Evolutionary conservation across 1,140 invertebrate genomes (phyloP).

Genomic region (Myzus persicae): DNA sequence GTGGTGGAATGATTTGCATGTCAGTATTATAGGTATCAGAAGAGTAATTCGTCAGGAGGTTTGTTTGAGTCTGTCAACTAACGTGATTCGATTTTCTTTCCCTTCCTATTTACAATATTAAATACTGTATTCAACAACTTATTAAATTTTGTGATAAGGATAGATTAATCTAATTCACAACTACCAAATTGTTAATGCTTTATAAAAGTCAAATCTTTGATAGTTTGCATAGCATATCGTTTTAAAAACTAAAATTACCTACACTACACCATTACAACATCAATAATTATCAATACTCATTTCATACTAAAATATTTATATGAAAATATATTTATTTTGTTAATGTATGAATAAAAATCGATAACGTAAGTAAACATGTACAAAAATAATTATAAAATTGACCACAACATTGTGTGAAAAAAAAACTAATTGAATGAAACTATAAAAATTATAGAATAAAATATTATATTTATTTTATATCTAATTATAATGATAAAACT

Average conservation of each 20-base stretch:
- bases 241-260: background rate
- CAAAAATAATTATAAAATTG: too few species aligned
- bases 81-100: background rate
- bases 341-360: too few species aligned
- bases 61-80: background rate
- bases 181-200: too few species aligned
- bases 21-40: background rate
- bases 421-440: too few species aligned
- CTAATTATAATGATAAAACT: too few species aligned
- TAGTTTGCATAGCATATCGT: background rate
- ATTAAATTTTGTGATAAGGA: background rate
- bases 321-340: too few species aligned
- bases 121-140: background rate
- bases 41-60: background rate
- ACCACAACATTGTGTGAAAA: too few species aligned
- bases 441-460: too few species aligned
- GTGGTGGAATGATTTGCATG: background rate
- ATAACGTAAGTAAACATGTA: background rate
- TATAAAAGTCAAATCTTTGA: too few species aligned
- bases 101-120: background rate
- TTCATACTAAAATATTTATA: too few species aligned
- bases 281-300: too few species aligned
- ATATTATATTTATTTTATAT: too few species aligned
- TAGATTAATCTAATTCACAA: background rate
- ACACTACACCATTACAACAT: background rate